phyloP scores from a whole-genome alignment of 1,140 invertebrate species.

The Musca vetustissima region DNA sequence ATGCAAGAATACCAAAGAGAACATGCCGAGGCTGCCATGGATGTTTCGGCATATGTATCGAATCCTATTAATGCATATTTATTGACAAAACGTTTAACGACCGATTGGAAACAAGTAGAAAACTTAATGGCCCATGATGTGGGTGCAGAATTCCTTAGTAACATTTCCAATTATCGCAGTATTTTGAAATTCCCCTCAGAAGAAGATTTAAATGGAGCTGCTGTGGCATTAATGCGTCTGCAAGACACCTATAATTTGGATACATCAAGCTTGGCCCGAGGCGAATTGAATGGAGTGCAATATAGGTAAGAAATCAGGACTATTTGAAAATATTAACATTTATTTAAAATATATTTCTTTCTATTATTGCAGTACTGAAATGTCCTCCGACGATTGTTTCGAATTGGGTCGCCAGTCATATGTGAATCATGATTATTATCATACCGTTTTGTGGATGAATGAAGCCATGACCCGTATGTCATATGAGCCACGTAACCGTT shows the following conservation, averaged over 20 bases:
- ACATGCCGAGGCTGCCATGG: conserved; percentile 74
- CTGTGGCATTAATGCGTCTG: conserved; percentile 89
- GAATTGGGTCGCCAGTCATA: conserved; percentile 95
- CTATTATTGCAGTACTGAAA: conserved; percentile 58
- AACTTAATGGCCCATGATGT: conserved; percentile 71
- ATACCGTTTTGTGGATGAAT: conserved; percentile 94
- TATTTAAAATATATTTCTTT: conserved; percentile 19
- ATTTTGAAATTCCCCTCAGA: conserved; percentile 82
- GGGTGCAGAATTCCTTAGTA: conserved; percentile 74
- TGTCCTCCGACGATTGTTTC: conserved; percentile 92
- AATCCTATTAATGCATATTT: conserved; percentile 98
- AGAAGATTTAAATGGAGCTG: conserved; percentile 92
- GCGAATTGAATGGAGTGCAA: conserved; percentile 82
- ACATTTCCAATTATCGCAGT: conserved; percentile 71
- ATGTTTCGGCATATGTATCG: conserved; percentile 81
- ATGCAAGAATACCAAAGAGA: conserved; percentile 71
- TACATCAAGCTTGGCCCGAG: conserved; percentile 84
- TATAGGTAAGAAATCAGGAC: conserved; percentile 66
- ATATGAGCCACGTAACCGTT: conserved; percentile 68
- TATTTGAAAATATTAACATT: no score
- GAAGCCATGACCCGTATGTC: conserved; percentile 76
- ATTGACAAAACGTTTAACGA: conserved; percentile 90
- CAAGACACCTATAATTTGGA: conserved; percentile 96
- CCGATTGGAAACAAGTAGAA: conserved; percentile 84
- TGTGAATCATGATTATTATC: conserved; percentile 90